Base-by-base conservation (phyloP, 2,797 vertebrate species). In the Cyclura pinguis region DNA sequence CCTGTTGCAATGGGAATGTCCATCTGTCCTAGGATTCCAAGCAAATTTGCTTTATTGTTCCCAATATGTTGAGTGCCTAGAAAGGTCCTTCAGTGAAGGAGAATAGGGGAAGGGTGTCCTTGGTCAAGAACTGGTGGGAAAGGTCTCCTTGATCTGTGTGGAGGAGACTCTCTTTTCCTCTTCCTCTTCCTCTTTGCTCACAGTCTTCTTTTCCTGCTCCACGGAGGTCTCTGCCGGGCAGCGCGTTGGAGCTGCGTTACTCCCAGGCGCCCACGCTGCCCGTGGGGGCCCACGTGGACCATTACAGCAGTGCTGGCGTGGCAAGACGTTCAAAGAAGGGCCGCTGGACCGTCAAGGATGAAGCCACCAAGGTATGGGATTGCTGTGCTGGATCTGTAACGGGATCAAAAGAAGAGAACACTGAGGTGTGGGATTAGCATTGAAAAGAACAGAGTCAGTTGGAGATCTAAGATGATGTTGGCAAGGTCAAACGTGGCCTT, bases 211-310 rank as follows among this genome's bases (percentile, higher is more conserved):
- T 77, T 42, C 62, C 89, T 88, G 90, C 52, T 88, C 90, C 90
- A 91, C 90, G 90, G 90, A 98, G 98, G 95, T 99, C 98, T 93
- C 97, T 99, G 80, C 98, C 98, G 32, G 98, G 98, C 35, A 98
- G 98, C 85, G 98, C 98, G 88, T 96, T 98, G 94, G 98, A 99
- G 95, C 95, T 99, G 88, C 97, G 98, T 90, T 98, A 98, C 93
- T 98, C 98, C 91, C 98, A 98, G 81, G 96, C 96, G 47, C 96
- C 96, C 22, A 96, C 95, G 86, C 90, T 91, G 90, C 90, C 90
- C 86, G 96, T 96, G 55, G 95, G 96, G 29, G 91, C 95, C 90
- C 98, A 98, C 90, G 96, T 98, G 94, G 98, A 98, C 91, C 97
- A 98, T 94, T 99, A 98, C 2, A 95, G 97, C 77, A 97, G 97